Conservation (phyloP, 2,113 vertebrate genomes). For the Rhinolophus ferrumequinum region DNA sequence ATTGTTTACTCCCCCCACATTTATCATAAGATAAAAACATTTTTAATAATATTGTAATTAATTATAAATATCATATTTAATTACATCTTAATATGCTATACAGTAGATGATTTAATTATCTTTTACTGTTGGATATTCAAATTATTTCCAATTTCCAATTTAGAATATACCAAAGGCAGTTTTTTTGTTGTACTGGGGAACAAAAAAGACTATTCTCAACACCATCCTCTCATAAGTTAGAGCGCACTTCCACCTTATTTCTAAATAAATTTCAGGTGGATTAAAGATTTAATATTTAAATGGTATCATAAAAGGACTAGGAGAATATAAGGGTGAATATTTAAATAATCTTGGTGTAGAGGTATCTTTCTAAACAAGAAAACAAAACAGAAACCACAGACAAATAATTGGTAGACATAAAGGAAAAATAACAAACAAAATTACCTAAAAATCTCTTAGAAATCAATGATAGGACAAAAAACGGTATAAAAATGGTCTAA, state of each 20-base stretch:
- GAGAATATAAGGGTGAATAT: not conserved
- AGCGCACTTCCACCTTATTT: not conserved
- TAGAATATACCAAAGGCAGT: not conserved
- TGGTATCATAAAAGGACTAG: not conserved
- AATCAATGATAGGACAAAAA: not conserved
- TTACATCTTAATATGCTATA: constrained; percentile 1
- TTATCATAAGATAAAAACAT: not conserved
- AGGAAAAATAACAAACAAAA: not conserved
- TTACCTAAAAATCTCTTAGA: not conserved
- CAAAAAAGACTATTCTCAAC: not conserved
- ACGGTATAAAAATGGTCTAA: not conserved
- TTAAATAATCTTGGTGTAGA: not conserved
- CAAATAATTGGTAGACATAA: constrained; percentile 17
- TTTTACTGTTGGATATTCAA: not conserved
- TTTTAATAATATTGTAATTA: not conserved
- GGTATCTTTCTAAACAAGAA: not conserved
- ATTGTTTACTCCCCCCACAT: not conserved
- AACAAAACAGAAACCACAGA: not conserved
- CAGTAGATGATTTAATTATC: not conserved
- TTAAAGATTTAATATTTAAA: constrained; percentile 12
- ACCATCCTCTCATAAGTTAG: not conserved
- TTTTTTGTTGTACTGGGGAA: not conserved
- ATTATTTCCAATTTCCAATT: constrained; percentile 13
- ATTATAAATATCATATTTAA: constrained; percentile 22
- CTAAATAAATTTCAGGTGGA: not conserved